Conservation (phyloP, 2,113 vertebrate genomes). For the Zosterops hypoxanthus region DNA sequence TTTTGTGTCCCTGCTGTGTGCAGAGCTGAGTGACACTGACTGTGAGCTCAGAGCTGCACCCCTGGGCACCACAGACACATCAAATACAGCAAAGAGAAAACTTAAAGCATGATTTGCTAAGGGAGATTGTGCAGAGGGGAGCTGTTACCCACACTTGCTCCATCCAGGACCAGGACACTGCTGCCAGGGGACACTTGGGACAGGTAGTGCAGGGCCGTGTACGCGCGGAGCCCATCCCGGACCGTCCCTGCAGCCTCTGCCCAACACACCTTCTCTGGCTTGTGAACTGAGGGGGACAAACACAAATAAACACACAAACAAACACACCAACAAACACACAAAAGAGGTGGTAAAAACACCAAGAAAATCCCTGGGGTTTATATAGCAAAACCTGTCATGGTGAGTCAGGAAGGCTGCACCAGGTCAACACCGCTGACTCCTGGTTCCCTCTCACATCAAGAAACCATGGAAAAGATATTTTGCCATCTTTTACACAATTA, state of each 20-base stretch:
- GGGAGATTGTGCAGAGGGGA: background rate
- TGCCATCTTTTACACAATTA: background rate
- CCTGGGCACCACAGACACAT: background rate
- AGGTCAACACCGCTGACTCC: background rate
- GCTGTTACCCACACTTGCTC: constrained; percentile 86
- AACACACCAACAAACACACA: background rate
- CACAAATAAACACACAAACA: background rate
- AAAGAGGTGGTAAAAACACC: background rate
- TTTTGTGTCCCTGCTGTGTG: too few species aligned
- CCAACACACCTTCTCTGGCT: constrained; percentile 88
- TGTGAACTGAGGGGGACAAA: constrained; percentile 76
- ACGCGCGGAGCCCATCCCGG: constrained; percentile 86
- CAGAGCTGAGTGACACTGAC: background rate
- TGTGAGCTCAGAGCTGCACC: background rate
- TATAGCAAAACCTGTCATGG: background rate
- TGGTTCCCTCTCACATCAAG: background rate
- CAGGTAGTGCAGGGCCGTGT: constrained; percentile 91
- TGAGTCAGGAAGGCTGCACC: background rate
- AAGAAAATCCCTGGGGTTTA: background rate
- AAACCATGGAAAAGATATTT: background rate
- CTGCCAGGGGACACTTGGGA: constrained; percentile 82
- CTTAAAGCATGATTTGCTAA: background rate
- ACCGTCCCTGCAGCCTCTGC: constrained; percentile 82
- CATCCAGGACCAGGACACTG: constrained; percentile 89
- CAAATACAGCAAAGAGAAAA: background rate